phyloP scores from a whole-genome alignment of 2,113 vertebrate genomes.

The Progne subis region DNA sequence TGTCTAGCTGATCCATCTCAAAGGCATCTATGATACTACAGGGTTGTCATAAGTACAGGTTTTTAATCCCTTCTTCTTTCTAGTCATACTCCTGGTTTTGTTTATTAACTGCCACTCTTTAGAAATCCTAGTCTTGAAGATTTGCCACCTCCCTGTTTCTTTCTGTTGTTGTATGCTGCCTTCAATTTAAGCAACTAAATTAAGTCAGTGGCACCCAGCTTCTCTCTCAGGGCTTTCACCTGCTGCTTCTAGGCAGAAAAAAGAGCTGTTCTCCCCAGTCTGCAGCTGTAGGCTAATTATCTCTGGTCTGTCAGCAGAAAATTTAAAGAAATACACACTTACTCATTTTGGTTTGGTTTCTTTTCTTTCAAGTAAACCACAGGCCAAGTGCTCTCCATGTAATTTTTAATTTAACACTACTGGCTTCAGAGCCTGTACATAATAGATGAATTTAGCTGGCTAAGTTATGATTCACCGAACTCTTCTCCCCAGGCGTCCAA shows the following conservation, averaged over 20 bases:
- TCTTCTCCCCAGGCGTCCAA: not conserved
- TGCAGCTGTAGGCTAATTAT: constrained; percentile 66
- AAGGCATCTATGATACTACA: not conserved
- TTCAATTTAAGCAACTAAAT: constrained; percentile 43
- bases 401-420: not conserved
- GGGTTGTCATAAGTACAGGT: not conserved
- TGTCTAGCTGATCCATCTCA: not conserved
- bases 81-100: not conserved
- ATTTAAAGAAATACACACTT: constrained; percentile 51
- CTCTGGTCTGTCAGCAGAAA: constrained; percentile 45
- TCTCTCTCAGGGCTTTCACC: constrained; percentile 47
- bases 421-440: not conserved
- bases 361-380: constrained; percentile 28
- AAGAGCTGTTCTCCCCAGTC: constrained; percentile 11
- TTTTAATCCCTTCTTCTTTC: constrained; percentile 4
- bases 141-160: not conserved
- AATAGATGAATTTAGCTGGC: not conserved
- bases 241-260: constrained; percentile 50
- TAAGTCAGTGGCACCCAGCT: constrained; percentile 53
- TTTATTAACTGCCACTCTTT: not conserved
- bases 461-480: not conserved
- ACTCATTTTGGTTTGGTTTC: rapidly evolving
- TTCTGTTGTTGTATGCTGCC: not conserved
- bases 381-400: not conserved
- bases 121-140: constrained; percentile 11